Evolutionary conservation across 2,113 vertebrate species (phyloP).

Genomic region (Emydura subglobosa): DNA sequence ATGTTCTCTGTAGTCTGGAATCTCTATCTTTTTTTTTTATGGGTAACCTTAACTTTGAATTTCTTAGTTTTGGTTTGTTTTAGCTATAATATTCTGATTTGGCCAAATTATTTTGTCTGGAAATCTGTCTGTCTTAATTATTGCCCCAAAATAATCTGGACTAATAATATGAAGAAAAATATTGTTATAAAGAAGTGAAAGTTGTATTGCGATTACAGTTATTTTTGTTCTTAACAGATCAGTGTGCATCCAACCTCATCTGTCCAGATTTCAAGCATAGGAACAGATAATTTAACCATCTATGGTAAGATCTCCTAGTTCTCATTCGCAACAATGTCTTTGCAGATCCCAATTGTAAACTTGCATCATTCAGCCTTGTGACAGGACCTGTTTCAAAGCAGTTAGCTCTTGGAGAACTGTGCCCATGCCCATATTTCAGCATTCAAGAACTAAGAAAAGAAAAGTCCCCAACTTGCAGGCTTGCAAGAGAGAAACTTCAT

Average conservation of each 20-base stretch:
- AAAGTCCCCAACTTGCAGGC: not conserved
- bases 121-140: not conserved
- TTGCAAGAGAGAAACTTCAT: rapidly evolving
- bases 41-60: not conserved
- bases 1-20: not conserved
- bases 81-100: not conserved
- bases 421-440: rapidly evolving
- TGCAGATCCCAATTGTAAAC: not conserved
- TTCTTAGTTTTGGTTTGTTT: not conserved
- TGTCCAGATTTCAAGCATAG: rapidly evolving
- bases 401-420: not conserved
- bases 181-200: not conserved
- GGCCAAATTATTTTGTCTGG: not conserved
- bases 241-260: not conserved
- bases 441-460: not conserved
- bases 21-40: too few species aligned
- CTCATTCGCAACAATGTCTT: rapidly evolving
- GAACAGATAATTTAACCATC: rapidly evolving
- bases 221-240: not conserved
- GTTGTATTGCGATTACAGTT: not conserved
- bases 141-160: not conserved
- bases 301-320: not conserved
- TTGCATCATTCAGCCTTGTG: not conserved
- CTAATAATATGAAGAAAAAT: rapidly evolving
- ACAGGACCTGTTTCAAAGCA: not conserved